A percentile compares a stretch with the other conserved stretches of the same genome.
Evolutionary conservation across 2,888 invertebrate species (phyloP).

Genomic region (Synanthedon andrenaeformis): DNA sequence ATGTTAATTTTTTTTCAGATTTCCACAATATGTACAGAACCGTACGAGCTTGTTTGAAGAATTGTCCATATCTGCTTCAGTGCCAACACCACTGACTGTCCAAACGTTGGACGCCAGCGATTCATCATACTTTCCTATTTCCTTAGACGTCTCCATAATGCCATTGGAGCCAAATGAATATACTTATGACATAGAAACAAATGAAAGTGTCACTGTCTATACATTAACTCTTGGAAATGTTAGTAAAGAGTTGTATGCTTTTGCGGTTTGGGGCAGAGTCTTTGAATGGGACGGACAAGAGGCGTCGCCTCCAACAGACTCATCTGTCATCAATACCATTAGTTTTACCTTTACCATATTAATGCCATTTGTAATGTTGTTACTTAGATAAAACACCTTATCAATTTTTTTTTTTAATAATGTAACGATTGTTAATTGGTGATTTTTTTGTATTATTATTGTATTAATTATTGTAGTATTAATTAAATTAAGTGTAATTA

Average conservation of each 20-base stretch:
- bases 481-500: too few species aligned
- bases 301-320: slow-evolving; percentile 24
- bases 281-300: slow-evolving; percentile 49
- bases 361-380: neutral
- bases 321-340: neutral
- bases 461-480: too few species aligned
- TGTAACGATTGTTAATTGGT: too few species aligned
- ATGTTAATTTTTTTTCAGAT: slow-evolving; percentile 32
- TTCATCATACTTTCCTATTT: slow-evolving; percentile 57
- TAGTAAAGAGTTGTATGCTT: slow-evolving; percentile 47
- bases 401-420: too few species aligned
- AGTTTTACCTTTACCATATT: neutral
- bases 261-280: slow-evolving; percentile 66
- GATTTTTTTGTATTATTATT: too few species aligned
- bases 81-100: slow-evolving; percentile 37
- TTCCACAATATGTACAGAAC: slow-evolving; percentile 38
- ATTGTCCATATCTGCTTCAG: slow-evolving; percentile 47
- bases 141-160: slow-evolving; percentile 55
- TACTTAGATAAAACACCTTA: neutral
- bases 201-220: slow-evolving; percentile 16
- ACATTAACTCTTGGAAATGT: slow-evolving; percentile 23
- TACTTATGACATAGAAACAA: slow-evolving; percentile 18
- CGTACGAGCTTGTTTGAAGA: slow-evolving; percentile 55
- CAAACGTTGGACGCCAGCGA: slow-evolving; percentile 26
- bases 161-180: slow-evolving; percentile 50